These are phyloP conservation scores for Scaptomyza montana DNA, from an alignment of 1,140 invertebrate genomes.

Conservation along the genomic window DNA sequence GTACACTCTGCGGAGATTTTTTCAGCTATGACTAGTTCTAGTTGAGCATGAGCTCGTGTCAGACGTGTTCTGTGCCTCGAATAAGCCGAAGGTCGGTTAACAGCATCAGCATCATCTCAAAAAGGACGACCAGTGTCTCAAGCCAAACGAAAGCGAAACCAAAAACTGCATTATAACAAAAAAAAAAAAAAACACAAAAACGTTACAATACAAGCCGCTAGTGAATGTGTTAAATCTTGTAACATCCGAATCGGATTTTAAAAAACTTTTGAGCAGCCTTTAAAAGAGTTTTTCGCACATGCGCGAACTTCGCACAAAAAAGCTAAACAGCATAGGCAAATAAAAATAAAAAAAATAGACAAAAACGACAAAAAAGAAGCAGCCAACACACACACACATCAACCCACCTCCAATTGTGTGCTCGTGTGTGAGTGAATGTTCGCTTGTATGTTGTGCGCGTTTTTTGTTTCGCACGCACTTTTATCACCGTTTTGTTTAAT, in stretches of 20 bases:
- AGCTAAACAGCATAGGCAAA: constrained; percentile 61
- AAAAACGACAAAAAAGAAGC: constrained; percentile 69
- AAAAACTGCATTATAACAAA: constrained; percentile 20
- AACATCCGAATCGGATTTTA: constrained; percentile 10
- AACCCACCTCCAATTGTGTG: constrained; percentile 20
- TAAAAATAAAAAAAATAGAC: constrained; percentile 67
- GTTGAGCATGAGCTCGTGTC: constrained; percentile 67
- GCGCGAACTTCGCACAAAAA: constrained; percentile 73
- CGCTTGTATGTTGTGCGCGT: constrained; percentile 32
- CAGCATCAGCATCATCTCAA: constrained; percentile 24
- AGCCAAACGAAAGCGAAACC: constrained; percentile 52
- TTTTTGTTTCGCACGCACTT: constrained; percentile 68
- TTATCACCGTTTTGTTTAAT: constrained; percentile 55
- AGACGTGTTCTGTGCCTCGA: constrained; percentile 79
- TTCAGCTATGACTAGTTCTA: constrained; percentile 72
- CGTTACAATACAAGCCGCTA: constrained; percentile 29
- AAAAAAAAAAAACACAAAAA: constrained; percentile 16
- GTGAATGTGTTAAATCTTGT: constrained; percentile 44
- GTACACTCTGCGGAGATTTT: constrained; percentile 64
- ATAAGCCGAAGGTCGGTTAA: constrained; percentile 61
- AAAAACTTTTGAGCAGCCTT: constrained; percentile 19
- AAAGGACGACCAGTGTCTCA: constrained; percentile 40
- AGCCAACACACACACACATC: constrained; percentile 41
- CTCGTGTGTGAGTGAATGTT: constrained; percentile 7
- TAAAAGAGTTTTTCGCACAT: constrained; percentile 57